phyloP scores from a whole-genome alignment of 2,113 vertebrate genomes.

The Hippopotamus amphibius region DNA sequence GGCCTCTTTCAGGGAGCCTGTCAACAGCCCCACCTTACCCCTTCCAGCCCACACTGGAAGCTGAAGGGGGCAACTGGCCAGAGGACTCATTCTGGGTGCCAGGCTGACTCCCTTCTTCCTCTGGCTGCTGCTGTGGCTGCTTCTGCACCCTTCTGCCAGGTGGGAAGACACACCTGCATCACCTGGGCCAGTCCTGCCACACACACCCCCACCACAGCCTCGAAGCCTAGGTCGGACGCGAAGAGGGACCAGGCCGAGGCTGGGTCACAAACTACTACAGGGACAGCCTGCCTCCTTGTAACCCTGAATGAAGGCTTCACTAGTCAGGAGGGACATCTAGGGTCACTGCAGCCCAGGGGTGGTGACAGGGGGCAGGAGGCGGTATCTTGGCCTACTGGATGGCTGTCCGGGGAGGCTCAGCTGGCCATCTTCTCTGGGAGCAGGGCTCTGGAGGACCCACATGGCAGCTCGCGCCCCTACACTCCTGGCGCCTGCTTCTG shows the following conservation, averaged over 20 bases:
- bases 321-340: neutral
- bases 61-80: neutral
- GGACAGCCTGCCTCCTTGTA: neutral
- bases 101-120: neutral
- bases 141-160: neutral
- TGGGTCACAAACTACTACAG: neutral
- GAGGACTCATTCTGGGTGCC: neutral
- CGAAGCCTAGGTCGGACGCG: neutral
- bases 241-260: neutral
- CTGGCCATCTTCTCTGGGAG: neutral
- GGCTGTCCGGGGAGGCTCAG: neutral
- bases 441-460: neutral
- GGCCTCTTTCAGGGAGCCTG: neutral
- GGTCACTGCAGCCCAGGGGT: neutral
- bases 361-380: neutral
- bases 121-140: neutral
- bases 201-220: neutral
- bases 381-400: neutral
- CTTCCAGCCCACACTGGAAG: neutral
- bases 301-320: neutral
- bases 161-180: neutral
- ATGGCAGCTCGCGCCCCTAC: neutral
- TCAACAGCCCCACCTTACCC: neutral
- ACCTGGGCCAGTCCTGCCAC: neutral
- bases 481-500: conserved; percentile 56